Evolutionary conservation across 2,797 vertebrate species (phyloP), one percentile per base, ranked within the genome.

Genomic region (Ctenosaura bakeri): DNA sequence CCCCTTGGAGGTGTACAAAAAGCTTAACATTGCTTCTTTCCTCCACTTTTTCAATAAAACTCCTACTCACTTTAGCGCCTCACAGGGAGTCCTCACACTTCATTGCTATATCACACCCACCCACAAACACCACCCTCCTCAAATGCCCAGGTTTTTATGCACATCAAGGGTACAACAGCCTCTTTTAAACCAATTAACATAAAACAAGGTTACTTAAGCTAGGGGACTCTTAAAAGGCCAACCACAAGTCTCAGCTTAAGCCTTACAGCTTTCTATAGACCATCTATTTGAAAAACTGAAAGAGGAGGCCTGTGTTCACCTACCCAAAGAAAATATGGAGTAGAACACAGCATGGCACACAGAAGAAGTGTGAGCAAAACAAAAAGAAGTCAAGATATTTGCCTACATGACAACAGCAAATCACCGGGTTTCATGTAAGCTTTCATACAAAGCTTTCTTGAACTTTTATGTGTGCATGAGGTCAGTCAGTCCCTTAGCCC

Each of bases 171-270:
- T 77, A 74, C 32, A 76, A 56, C 38, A 77, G 22, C 14, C 71
- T 42, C 56, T 46, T 88, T 64, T 50, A 77, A 89, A 76, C 29
- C 69, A 76, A 84, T 64, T 77, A 89, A 84, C 38, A 89, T 64
- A 35, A 20, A 89, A 89, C 24, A 83, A 83, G 12, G 54, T 83
- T 83, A n/a, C 52, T 74, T 88, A 89, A 9, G 18, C 54, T 24
- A 42, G 13, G 79, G 79, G 79, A 56, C 66, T 59, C 18, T 82
- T 71, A 82, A 82, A 88, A 26, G 79, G 42, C 56, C 71, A 83
- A 46, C 32, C 56, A 64, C 56, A 42, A 50, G 26, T 42, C 46
- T 64, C 38, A 26, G 56, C 35, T 64, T 66, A 64, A 64, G 62
- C 77, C 32, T 66, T 80, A 54, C 2, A 38, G 62, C 42, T 32